Conservation (phyloP, 1,140 invertebrate genomes). For the Samia ricini region DNA sequence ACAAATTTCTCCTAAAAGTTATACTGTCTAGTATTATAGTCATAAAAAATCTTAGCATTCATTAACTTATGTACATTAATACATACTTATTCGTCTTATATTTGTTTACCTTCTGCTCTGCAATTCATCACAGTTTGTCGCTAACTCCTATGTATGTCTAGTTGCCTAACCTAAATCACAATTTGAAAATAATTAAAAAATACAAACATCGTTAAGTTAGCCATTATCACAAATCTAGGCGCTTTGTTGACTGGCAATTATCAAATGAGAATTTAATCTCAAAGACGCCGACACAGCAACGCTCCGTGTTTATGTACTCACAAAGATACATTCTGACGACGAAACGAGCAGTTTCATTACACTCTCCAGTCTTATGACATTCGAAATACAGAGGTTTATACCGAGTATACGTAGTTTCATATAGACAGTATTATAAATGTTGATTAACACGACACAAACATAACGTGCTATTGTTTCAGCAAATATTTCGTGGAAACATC, state of each 20-base stretch:
- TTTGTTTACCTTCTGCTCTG: no score
- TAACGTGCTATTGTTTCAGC: slow-evolving; percentile 70
- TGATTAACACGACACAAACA: slow-evolving; percentile 12
- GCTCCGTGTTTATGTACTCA: slow-evolving; percentile 54
- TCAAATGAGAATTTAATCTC: slow-evolving; percentile 66
- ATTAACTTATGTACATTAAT: background rate
- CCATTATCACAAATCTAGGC: slow-evolving; percentile 63
- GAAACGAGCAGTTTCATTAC: background rate
- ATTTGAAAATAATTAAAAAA: slow-evolving; percentile 36
- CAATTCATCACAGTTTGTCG: background rate
- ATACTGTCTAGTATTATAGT: no score
- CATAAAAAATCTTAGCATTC: background rate
- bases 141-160: background rate
- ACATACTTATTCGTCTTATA: background rate
- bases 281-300: slow-evolving; percentile 63
- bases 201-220: slow-evolving; percentile 34
- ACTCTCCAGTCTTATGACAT: background rate
- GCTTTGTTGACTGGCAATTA: slow-evolving; percentile 56
- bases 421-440: background rate
- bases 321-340: slow-evolving; percentile 17
- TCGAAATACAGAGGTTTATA: background rate
- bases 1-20: no score
- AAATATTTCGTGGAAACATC: slow-evolving; percentile 71
- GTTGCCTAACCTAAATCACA: slow-evolving; percentile 30
- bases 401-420: background rate